These are phyloP conservation scores for Apostichopus japonicus DNA, from an alignment of 35 echinoderm and acorn worm species.

Conservation along the genomic window DNA sequence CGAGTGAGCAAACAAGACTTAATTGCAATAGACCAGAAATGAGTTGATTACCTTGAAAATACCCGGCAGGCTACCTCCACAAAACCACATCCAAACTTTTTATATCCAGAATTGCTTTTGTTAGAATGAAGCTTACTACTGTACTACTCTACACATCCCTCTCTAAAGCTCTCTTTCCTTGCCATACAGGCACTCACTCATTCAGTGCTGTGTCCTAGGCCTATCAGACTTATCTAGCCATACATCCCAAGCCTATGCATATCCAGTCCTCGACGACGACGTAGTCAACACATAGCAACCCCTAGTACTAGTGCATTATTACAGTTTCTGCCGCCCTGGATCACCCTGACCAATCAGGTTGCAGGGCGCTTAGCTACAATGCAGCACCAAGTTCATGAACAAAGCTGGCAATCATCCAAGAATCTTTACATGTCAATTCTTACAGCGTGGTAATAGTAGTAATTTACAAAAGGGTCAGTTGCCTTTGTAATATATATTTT, in stretches of 20 bases:
- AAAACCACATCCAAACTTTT: constrained; percentile 33
- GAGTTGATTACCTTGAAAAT: constrained; percentile 35
- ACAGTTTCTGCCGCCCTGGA: constrained; percentile 43
- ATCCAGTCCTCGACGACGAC: not conserved
- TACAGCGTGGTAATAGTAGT: not conserved
- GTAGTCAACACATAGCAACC: not conserved
- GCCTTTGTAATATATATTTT: not conserved
- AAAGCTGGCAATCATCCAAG: constrained; percentile 42
- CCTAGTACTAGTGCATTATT: constrained; percentile 18
- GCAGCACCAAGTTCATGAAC: constrained; percentile 43
- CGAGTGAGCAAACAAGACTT: not conserved
- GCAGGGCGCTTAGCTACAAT: constrained; percentile 19
- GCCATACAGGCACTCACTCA: too few species aligned
- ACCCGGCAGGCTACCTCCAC: not conserved
- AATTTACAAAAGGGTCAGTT: not conserved
- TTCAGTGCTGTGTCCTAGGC: not conserved
- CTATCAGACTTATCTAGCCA: not conserved
- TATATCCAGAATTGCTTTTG: constrained; percentile 2
- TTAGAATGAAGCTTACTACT: not conserved
- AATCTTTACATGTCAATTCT: constrained; percentile 19
- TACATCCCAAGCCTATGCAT: constrained; percentile 1
- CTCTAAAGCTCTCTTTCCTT: too few species aligned
- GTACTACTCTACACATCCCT: too few species aligned
- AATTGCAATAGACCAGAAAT: constrained; percentile 5
- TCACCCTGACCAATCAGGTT: constrained; percentile 7